Evolutionary conservation across 2,797 vertebrate species (phyloP), one percentile per base, ranked within the genome.

Genomic region (Simalia tracyae): DNA sequence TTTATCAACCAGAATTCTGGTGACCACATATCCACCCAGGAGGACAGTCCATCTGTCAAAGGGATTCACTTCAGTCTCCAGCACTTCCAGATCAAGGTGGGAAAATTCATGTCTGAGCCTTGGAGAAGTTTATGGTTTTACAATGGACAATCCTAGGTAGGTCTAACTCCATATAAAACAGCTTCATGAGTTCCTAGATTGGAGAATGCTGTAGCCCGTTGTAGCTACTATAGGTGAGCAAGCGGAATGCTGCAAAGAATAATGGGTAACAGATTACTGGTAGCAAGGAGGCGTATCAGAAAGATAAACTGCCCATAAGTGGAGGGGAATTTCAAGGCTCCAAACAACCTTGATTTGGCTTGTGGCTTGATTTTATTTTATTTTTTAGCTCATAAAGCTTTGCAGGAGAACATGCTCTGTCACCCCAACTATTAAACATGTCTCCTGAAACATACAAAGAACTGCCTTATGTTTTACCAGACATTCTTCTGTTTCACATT

Each of bases 391-490:
- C 36, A 61, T 95, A 95, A 90, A 56, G 0, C 4, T 61, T 86
- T 36, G 84, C 61, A 6, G 87, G 66, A 76, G 90, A 94, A 91
- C 81, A 46, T 88, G 0, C 93, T 95, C 94, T 95, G 84, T 94
- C 87, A 93, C 94, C 88, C 91, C 91, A 56, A 17, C 72, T 86
- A 19, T 92, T 95, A 66, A 90, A 88, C 46, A 89, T 89, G 54
- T 94, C 92, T 91, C 50, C 66, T 88, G 93, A 94, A 95, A 46
- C 1, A 22, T 3, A 93, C 92, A 95, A 92, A 84, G 61, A n/a
- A 31, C 91, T 36, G 9, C 63, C 93, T 95, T 87, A 90, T 87
- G 63, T 94, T 95, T 94, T 93, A 68, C 46, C 91, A 94, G 94
- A 94, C 86, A 2, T 72, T 94, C 3, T 92, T 93, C 94, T 87